These are phyloP conservation scores for Pantherophis guttatus DNA, from an alignment of 2,113 vertebrate species.

Conservation along the genomic window DNA sequence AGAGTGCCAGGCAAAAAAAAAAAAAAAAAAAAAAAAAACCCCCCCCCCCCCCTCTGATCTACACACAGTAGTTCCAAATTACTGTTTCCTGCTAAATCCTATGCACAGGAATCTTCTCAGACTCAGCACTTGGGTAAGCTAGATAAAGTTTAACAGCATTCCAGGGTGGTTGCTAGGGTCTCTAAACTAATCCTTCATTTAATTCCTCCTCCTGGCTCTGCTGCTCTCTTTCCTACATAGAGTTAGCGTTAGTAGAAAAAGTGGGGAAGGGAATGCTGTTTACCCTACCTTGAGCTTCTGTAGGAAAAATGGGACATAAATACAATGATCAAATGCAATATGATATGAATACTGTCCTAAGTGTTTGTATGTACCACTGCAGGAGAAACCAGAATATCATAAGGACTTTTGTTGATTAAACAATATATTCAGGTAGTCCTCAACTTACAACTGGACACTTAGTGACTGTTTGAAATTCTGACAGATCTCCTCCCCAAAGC, in stretches of 20 bases:
- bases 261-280: not conserved
- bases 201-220: not conserved
- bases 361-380: not conserved
- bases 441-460: no score
- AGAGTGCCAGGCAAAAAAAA: not conserved
- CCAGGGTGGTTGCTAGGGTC: not conserved
- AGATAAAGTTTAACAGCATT: not conserved
- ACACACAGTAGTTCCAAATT: no score
- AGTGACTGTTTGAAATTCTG: no score
- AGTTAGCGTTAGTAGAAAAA: not conserved
- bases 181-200: not conserved
- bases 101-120: not conserved
- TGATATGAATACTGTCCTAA: not conserved
- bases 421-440: not conserved
- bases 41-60: no score
- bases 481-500: no score
- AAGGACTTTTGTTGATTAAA: not conserved
- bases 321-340: not conserved
- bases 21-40: no score
- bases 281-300: not conserved
- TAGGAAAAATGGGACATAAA: not conserved
- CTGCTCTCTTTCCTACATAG: not conserved
- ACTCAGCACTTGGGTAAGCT: not conserved
- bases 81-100: not conserved
- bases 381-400: not conserved